A percentile compares a stretch with the other conserved stretches of the same genome.
These are phyloP conservation scores for Fragum sueziense DNA, from an alignment of 2,888 invertebrate genomes.

Conservation along the genomic window DNA sequence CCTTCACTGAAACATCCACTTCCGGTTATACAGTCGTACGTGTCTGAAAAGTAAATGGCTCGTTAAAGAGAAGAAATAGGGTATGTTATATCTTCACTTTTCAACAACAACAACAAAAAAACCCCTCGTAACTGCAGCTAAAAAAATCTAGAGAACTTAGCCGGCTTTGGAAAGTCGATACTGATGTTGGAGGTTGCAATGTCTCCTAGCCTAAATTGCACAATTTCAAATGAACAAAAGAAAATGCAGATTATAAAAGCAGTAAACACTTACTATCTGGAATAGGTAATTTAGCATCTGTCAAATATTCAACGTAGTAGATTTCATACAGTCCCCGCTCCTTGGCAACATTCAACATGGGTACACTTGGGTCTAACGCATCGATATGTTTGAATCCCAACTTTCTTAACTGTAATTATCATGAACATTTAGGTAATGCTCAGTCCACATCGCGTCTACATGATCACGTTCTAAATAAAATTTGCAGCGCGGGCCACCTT, in stretches of 20 bases:
- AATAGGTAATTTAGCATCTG: constrained; percentile 19
- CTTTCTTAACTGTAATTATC: constrained; percentile 50
- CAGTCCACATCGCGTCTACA: too few relatives aligned
- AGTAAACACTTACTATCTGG: constrained; percentile 10
- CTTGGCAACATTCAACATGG: constrained; percentile 71
- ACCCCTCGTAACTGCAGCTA: neutral
- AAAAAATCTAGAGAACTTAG: neutral
- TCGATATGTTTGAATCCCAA: constrained; percentile 67
- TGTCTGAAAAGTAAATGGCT: constrained; percentile 11
- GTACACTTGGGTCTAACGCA: constrained; percentile 75
- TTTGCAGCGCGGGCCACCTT: too few relatives aligned
- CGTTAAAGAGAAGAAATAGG: neutral
- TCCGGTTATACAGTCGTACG: constrained; percentile 29
- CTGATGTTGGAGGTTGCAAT: neutral
- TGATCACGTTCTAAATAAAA: too few relatives aligned
- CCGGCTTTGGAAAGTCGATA: neutral
- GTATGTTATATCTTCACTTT: neutral
- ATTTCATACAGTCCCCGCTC: constrained; percentile 67
- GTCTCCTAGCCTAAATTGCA: neutral
- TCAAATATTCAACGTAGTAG: constrained; percentile 30
- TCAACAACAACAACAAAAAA: neutral
- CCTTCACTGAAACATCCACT: constrained; percentile 14
- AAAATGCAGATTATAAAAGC: neutral
- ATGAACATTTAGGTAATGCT: too few relatives aligned
- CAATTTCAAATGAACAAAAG: neutral